phyloP scores from a whole-genome alignment of 2,888 invertebrate genomes.

The Andrena hattorfiana region DNA sequence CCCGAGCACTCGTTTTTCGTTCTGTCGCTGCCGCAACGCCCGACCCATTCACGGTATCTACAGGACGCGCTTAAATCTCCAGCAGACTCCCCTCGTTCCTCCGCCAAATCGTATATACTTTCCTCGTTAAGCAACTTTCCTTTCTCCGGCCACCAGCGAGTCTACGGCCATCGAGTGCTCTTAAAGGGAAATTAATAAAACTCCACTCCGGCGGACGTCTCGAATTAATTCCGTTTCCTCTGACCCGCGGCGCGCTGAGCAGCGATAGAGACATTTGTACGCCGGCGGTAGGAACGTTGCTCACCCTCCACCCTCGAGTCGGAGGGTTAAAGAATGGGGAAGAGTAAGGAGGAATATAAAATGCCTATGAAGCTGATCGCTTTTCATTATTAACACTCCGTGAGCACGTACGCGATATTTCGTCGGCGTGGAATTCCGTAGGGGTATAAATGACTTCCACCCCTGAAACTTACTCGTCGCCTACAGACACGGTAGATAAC shows the following conservation, averaged over 20 bases:
- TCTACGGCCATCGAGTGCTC: not conserved
- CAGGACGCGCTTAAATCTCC: too few relatives aligned
- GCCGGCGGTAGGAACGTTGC: not conserved
- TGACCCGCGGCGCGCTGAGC: not conserved
- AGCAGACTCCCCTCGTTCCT: too few relatives aligned
- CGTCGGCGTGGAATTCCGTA: constrained; percentile 55
- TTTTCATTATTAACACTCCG: constrained; percentile 62
- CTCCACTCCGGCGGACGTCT: not conserved
- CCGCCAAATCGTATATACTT: too few relatives aligned
- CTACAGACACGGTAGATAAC: constrained; percentile 58
- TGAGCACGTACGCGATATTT: constrained; percentile 51
- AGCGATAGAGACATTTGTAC: not conserved
- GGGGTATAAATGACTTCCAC: constrained; percentile 61
- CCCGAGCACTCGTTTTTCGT: not conserved
- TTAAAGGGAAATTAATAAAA: not conserved
- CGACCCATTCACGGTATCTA: not conserved
- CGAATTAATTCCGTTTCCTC: not conserved
- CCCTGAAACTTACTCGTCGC: constrained; percentile 45
- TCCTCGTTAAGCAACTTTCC: too few relatives aligned
- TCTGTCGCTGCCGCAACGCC: not conserved
- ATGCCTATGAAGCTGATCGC: constrained; percentile 40
- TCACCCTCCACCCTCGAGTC: not conserved
- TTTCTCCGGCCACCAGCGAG: not conserved
- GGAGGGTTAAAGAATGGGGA: not conserved
- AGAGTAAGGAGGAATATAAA: constrained; percentile 2